Conservation (phyloP, 2,113 vertebrate genomes). For the Edolisoma coerulescens region DNA sequence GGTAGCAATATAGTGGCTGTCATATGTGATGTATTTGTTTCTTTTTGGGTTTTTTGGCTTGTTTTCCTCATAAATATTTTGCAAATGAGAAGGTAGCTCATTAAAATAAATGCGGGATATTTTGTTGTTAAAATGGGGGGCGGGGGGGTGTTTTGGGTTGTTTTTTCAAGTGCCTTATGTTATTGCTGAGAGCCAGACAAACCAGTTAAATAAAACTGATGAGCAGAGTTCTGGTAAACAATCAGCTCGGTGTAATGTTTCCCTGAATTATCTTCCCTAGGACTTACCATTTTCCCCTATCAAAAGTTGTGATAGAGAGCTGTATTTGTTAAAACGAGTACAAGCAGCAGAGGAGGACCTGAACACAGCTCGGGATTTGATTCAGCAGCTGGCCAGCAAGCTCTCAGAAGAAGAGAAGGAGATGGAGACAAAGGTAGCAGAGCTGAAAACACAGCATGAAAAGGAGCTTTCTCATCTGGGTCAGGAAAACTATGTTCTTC, state of each 20-base stretch:
- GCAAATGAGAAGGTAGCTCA: not conserved
- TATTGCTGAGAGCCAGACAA: not conserved
- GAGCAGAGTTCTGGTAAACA: not conserved
- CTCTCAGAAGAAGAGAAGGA: constrained; percentile 77
- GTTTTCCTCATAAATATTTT: not conserved
- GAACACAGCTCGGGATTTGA: constrained; percentile 55
- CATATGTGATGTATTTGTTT: not conserved
- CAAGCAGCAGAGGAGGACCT: constrained; percentile 71
- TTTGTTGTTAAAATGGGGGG: not conserved
- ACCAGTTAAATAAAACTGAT: not conserved
- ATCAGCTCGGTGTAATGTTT: not conserved
- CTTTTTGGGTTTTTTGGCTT: not conserved
- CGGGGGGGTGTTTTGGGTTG: not conserved
- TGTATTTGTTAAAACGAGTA: constrained; percentile 68
- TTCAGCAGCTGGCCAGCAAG: constrained; percentile 70
- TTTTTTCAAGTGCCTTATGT: not conserved
- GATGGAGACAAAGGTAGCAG: constrained; percentile 55
- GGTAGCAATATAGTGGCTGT: not conserved
- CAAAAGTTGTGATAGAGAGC: constrained; percentile 60
- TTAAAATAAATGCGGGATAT: not conserved
- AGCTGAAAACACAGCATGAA: constrained; percentile 71
- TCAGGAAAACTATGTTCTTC: constrained; percentile 87
- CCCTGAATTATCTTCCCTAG: constrained; percentile 25
- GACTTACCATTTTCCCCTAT: constrained; percentile 18
- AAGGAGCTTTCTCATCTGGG: constrained; percentile 76